Evolutionary conservation across 2,797 vertebrate genomes (phyloP), one percentile per base, ranked within the genome.

Genomic region (Lacerta viridis): DNA sequence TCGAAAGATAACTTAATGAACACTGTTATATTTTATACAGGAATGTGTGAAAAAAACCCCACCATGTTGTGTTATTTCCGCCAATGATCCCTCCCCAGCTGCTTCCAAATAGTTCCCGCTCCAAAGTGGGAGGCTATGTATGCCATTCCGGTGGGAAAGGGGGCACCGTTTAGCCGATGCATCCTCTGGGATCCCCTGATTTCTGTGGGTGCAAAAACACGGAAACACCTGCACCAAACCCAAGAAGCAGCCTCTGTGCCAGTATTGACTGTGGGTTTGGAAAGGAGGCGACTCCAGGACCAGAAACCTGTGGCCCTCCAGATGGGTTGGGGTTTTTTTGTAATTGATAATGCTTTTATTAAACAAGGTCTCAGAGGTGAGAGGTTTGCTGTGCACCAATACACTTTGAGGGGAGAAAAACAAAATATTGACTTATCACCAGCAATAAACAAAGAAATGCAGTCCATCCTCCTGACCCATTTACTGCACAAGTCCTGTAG

Each of bases 1-100:
- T 41, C 55, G 18, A n/a, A 68, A 77, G 59, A 29, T 33, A 86
- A 86, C n/a, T 39, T 39, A 78, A 25, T 77, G n/a, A 83, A 83
- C n/a, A 55, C 74, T 75, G 66, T 71, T 87, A 76, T 55, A 15
- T 66, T 87, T 76, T 50, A 75, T 50, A 27, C 29, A 50, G 55
- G 50, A 23, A 66, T 43, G 80, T 36, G 59, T 68, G 80, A 27
- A n/a, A 25, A 13, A 74, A 64, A 68, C 9, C 25, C 8, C 1
- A 33, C 13, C 50, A 4, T 3, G 8, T 33, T 64, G 36, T 17
- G 27, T 76, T 55, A 64, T 75, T 76, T 25, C 46, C 17, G 20
- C 39, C 71, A 50, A 41, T 72, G 10, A 6, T n/a, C 20, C 23
- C 27, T 36, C 7, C 23, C 18, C 7, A 50, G 29, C 39, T 55